Evolutionary conservation across 1,140 invertebrate species (phyloP), one percentile per base, ranked within the genome.

Genomic region (Cephus cinctus): DNA sequence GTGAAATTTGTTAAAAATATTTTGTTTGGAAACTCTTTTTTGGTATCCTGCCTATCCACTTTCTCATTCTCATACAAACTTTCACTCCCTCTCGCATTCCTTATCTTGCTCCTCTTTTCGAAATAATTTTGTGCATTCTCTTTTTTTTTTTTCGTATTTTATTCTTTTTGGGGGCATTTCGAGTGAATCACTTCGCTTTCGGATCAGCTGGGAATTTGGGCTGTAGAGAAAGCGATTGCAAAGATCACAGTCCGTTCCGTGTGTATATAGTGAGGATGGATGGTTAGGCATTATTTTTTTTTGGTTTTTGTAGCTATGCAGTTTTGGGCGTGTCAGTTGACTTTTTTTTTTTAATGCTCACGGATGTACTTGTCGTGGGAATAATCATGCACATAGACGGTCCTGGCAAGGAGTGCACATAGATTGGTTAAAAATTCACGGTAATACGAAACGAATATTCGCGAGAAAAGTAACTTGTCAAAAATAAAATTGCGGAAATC

Each of bases 241-340:
- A 65, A 65, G 59, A 70, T 70, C 65, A 67, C 67, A 67, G 67
- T 66, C 59, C 61, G 61, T 69, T 69, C 54, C 56, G 44, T 59
- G 57, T n/a, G n/a, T n/a, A n/a, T n/a, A n/a, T n/a, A n/a, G n/a
- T n/a, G n/a, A n/a, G n/a, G n/a, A n/a, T n/a, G 47, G 50, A 14
- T 48, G 50, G 40, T 18, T 43, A 35, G 27, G 5, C 38, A 18
- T n/a, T n/a, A n/a, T n/a, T n/a, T n/a, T n/a, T n/a, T n/a, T n/a
- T n/a, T n/a, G n/a, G n/a, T n/a, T n/a, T n/a, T n/a, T n/a, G n/a
- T n/a, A 45, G 20, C 40, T 46, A 31, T 34, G 45, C 39, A 39
- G 11, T 22, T 39, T n/a, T 40, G 39, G 20, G 4, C 19, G 38
- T 11, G 34, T 43, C 44, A 27, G 16, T 19, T 32, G n/a, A 8